Conservation (phyloP, 2,888 invertebrate species). For the Molanna angustata region DNA sequence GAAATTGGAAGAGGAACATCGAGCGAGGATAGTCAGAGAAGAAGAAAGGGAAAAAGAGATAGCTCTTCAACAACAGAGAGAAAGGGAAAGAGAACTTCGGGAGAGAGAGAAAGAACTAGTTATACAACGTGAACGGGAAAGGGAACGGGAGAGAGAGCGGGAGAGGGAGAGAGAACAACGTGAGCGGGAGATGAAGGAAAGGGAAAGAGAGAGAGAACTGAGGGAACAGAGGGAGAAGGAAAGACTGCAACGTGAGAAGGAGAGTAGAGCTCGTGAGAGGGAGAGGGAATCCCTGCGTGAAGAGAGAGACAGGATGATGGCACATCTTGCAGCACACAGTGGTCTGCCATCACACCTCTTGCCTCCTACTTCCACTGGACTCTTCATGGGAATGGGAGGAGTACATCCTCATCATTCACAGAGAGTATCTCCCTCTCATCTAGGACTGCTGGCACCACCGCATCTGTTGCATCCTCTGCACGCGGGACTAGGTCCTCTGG, state of each 20-base stretch:
- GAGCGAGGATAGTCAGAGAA: slow-evolving; percentile 58
- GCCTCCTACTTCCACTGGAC: slow-evolving; percentile 33
- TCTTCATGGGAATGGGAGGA: slow-evolving; percentile 35
- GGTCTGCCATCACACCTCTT: slow-evolving; percentile 45
- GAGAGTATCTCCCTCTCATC: slow-evolving; percentile 36
- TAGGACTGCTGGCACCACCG: slow-evolving; percentile 39
- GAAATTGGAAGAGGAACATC: slow-evolving; percentile 69
- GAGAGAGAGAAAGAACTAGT: slow-evolving; percentile 57
- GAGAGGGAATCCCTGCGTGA: slow-evolving; percentile 43
- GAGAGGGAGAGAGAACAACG: slow-evolving; percentile 45
- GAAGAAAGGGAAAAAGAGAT: slow-evolving; percentile 55
- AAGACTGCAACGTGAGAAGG: slow-evolving; percentile 47
- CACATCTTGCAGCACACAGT: slow-evolving; percentile 37
- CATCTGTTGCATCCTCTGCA: slow-evolving; percentile 33
- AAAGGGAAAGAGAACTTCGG: slow-evolving; percentile 55
- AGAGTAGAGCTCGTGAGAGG: slow-evolving; percentile 43
- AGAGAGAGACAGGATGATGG: slow-evolving; percentile 37
- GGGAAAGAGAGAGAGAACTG: slow-evolving; percentile 46
- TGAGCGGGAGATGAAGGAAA: slow-evolving; percentile 44
- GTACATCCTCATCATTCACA: slow-evolving; percentile 24
- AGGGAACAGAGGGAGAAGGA: slow-evolving; percentile 44
- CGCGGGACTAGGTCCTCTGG: slow-evolving; percentile 35
- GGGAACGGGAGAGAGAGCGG: slow-evolving; percentile 49
- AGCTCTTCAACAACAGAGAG: slow-evolving; percentile 51
- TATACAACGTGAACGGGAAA: slow-evolving; percentile 53